A percentile compares a stretch with the other conserved stretches of the same genome.
These are phyloP conservation scores for Syncerus caffer DNA, from an alignment of 2,797 vertebrate genomes.

Conservation along the genomic window DNA sequence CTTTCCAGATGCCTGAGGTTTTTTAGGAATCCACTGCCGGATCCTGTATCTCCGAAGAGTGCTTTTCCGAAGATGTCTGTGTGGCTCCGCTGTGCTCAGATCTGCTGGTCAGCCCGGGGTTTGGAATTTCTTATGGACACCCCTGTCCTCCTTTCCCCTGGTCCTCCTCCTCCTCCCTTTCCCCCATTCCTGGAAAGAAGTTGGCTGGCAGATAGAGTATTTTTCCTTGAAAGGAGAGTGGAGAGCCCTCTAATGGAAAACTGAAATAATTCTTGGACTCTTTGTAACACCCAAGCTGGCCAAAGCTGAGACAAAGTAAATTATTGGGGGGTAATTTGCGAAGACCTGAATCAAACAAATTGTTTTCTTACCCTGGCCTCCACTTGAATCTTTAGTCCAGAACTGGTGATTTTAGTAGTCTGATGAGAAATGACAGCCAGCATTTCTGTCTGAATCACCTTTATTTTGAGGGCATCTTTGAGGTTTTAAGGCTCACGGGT, in stretches of 20 bases:
- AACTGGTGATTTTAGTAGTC: not conserved
- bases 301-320: constrained; percentile 58
- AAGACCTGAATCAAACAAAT: constrained; percentile 49
- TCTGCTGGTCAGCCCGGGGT: not conserved
- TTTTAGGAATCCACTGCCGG: not conserved
- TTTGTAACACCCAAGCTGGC: not conserved
- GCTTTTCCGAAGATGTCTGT: not conserved
- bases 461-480: not conserved
- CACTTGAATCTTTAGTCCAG: constrained; percentile 1
- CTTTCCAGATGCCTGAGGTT: accelerated
- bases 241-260: constrained; percentile 76
- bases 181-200: constrained; percentile 71
- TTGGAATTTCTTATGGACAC: constrained; percentile 50
- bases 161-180: constrained; percentile 28
- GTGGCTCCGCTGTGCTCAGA: not conserved
- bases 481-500: not conserved
- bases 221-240: constrained; percentile 74
- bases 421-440: not conserved
- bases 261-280: constrained; percentile 72
- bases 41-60: not conserved
- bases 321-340: constrained; percentile 52
- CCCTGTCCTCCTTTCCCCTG: constrained; percentile 29
- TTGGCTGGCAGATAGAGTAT: constrained; percentile 55
- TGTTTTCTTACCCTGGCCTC: constrained; percentile 40
- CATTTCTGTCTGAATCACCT: not conserved